Conservation (phyloP, 2,113 vertebrate species). For the Oreochromis niloticus region DNA sequence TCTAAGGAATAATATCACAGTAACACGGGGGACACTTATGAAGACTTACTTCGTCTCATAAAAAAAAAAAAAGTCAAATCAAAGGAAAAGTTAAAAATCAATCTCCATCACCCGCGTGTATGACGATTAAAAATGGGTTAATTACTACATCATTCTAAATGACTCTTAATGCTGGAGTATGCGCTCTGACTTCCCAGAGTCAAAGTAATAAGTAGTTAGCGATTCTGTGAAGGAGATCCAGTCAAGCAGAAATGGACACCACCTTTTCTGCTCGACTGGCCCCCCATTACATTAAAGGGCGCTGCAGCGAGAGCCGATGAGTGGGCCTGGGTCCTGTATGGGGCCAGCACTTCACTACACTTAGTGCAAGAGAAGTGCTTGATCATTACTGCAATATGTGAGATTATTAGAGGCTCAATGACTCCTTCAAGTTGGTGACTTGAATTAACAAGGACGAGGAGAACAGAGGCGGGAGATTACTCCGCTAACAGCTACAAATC, state of each 20-base stretch:
- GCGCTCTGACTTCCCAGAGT: neutral
- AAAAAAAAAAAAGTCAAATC: neutral
- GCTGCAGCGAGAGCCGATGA: constrained; percentile 1
- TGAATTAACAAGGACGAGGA: neutral
- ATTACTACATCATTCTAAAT: neutral
- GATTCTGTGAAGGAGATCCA: neutral
- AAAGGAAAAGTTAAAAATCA: neutral
- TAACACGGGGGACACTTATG: neutral
- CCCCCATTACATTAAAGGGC: constrained; percentile 50
- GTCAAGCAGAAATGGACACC: constrained; percentile 12
- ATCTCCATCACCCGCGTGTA: neutral
- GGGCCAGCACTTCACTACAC: neutral
- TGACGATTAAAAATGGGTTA: neutral
- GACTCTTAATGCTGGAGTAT: neutral
- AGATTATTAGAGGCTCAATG: constrained; percentile 24
- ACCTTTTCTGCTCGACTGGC: constrained; percentile 39
- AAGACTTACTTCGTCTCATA: neutral
- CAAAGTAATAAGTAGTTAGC: neutral
- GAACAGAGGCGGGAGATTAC: neutral
- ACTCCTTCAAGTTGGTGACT: neutral
- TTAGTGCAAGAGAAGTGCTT: neutral
- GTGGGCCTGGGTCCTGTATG: constrained; percentile 20
- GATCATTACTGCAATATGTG: constrained; percentile 27
- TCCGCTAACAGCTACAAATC: neutral
- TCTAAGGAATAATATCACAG: constrained; percentile 1